A percentile compares a stretch with the other conserved stretches of the same genome.
These are phyloP conservation scores for Naso thynnoides DNA, from an alignment of 2,797 vertebrate genomes.

Conservation along the genomic window DNA sequence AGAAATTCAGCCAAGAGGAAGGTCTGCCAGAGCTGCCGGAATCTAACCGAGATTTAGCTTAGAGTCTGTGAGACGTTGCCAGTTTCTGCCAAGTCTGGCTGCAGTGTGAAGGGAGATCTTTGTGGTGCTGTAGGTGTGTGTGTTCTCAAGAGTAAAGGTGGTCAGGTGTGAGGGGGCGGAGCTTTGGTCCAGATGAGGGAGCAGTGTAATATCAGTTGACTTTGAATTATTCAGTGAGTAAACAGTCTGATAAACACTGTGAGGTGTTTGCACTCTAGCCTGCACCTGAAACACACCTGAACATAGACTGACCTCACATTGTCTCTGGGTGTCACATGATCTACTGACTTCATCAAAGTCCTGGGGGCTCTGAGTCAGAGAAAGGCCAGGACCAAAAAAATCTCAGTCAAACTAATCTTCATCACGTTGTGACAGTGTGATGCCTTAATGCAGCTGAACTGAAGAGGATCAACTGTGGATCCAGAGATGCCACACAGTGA, in stretches of 20 bases:
- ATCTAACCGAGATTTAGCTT: no score
- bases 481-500: not conserved
- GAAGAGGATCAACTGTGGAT: not conserved
- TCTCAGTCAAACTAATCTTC: not conserved
- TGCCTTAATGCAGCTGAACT: not conserved
- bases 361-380: not conserved
- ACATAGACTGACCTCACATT: not conserved
- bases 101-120: not conserved
- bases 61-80: no score
- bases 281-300: not conserved
- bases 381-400: not conserved
- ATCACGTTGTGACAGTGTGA: no score
- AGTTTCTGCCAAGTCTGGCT: not conserved
- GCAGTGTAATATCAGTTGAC: slow-evolving; percentile 22
- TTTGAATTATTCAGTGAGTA: slow-evolving; percentile 16
- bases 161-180: slow-evolving; percentile 21
- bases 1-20: no score
- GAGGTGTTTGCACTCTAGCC: not conserved
- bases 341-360: not conserved
- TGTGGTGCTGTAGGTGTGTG: not conserved
- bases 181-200: slow-evolving; percentile 9
- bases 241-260: slow-evolving; percentile 20
- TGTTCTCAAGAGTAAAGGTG: not conserved
- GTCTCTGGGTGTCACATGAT: not conserved
- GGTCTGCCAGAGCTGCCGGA: no score